These are phyloP conservation scores for Piliocolobus tephrosceles DNA, from an alignment of 2,113 vertebrate genomes.

Conservation along the genomic window DNA sequence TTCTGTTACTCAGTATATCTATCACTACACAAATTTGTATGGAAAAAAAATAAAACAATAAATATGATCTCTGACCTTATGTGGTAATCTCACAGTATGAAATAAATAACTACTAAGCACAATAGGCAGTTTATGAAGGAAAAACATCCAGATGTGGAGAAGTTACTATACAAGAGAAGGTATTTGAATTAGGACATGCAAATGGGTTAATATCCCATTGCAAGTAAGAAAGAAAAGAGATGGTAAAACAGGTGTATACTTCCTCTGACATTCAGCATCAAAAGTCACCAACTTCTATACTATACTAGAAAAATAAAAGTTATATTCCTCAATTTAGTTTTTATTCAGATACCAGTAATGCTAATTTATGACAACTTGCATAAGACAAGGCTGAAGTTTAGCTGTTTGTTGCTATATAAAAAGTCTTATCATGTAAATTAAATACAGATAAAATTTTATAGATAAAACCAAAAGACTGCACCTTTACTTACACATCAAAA, in stretches of 20 bases:
- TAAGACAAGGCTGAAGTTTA: slow-evolving; percentile 36
- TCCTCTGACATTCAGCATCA: background rate
- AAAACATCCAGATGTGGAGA: background rate
- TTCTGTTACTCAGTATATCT: background rate
- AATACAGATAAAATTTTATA: slow-evolving; percentile 33
- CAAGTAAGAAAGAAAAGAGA: background rate
- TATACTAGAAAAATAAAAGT: slow-evolving; percentile 31
- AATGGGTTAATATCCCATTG: background rate
- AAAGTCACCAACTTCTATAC: background rate
- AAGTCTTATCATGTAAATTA: slow-evolving; percentile 31
- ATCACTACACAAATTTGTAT: background rate
- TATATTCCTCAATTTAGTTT: slow-evolving; percentile 11
- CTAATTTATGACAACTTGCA: background rate
- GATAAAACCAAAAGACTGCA: background rate
- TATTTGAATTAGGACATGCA: background rate
- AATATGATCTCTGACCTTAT: background rate
- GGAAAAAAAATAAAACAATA: slow-evolving; percentile 16
- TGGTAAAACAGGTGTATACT: background rate
- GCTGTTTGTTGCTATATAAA: background rate
- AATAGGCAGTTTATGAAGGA: background rate
- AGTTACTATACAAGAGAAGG: background rate
- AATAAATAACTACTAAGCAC: background rate
- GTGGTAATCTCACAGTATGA: slow-evolving; percentile 26
- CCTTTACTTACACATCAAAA: slow-evolving; percentile 28
- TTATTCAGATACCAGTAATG: slow-evolving; percentile 12